These are phyloP conservation scores for Drosophila silvestris DNA, from an alignment of 2,888 invertebrate genomes.

Conservation along the genomic window DNA sequence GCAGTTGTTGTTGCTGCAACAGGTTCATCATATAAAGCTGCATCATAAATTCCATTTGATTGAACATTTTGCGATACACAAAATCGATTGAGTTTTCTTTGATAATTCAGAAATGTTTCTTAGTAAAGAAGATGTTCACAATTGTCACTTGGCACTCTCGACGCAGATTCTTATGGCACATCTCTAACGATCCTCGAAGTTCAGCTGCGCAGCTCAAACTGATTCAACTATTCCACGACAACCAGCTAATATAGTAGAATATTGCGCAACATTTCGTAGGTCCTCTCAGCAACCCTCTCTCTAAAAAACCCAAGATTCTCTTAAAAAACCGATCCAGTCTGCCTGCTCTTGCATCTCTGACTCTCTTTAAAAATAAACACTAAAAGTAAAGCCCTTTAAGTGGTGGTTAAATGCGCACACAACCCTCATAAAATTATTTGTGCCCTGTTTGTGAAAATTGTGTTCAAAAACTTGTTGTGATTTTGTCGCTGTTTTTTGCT, in stretches of 20 bases:
- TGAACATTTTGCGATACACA: slow-evolving; percentile 74
- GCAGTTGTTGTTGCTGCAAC: slow-evolving; percentile 82
- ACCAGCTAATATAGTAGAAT: slow-evolving; percentile 78
- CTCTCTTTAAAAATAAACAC: slow-evolving; percentile 49
- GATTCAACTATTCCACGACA: slow-evolving; percentile 81
- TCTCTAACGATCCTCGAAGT: slow-evolving; percentile 72
- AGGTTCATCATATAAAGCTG: slow-evolving; percentile 84
- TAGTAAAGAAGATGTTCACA: slow-evolving; percentile 39
- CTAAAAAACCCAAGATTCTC: slow-evolving; percentile 42
- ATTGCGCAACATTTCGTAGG: slow-evolving; percentile 40
- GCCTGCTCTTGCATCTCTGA: slow-evolving; percentile 11
- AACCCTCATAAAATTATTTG: slow-evolving; percentile 60
- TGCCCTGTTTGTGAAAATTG: slow-evolving; percentile 56
- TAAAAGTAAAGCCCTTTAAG: slow-evolving; percentile 14
- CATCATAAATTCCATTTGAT: slow-evolving; percentile 84
- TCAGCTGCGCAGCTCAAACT: slow-evolving; percentile 84
- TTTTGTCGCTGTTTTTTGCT: slow-evolving; percentile 46
- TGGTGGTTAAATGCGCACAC: slow-evolving; percentile 43
- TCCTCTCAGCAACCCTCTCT: slow-evolving; percentile 67
- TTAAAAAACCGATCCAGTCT: slow-evolving; percentile 65
- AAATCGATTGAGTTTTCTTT: slow-evolving; percentile 4
- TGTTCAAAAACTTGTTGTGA: slow-evolving; percentile 51
- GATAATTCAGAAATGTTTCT: slow-evolving; percentile 35
- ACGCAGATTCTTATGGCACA: slow-evolving; percentile 23
- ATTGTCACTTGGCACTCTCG: slow-evolving; percentile 32